Percentiles rank a stretch among this genome's conserved stretches.
phyloP scores from a whole-genome alignment of 2,797 vertebrate genomes.

The Diplodus sargus region DNA sequence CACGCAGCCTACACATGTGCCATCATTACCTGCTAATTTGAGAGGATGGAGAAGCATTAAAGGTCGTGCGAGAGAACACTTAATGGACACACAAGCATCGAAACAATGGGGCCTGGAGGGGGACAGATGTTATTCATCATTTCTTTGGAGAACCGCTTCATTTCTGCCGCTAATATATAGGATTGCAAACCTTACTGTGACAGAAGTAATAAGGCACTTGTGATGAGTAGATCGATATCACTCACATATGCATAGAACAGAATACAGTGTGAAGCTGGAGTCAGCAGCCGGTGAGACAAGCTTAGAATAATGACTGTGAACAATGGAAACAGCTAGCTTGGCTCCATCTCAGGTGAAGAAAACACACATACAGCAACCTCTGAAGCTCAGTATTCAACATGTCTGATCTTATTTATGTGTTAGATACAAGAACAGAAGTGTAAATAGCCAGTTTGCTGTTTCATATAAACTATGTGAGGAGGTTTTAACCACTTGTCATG shows the following conservation, averaged over 20 bases:
- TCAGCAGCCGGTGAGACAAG: not conserved
- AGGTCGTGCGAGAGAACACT: conserved; percentile 18
- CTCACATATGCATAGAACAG: not conserved
- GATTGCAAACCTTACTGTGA: not conserved
- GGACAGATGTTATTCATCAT: not conserved
- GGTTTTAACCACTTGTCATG: no score
- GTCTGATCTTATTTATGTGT: not conserved
- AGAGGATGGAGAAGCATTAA: conserved; percentile 15
- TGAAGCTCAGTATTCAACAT: not conserved
- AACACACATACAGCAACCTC: not conserved
- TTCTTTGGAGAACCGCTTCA: not conserved
- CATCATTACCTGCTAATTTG: conserved; percentile 25
- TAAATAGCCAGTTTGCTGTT: no score
- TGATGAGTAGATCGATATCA: not conserved
- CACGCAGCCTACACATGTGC: conserved; percentile 21
- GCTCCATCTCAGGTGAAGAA: not conserved
- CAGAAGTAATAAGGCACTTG: not conserved
- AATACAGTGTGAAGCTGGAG: not conserved
- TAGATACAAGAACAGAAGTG: not conserved
- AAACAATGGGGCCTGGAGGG: not conserved
- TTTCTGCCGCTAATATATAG: not conserved
- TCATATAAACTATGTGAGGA: no score
- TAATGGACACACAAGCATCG: conserved; percentile 13
- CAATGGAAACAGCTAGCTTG: not conserved
- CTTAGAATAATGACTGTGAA: not conserved